Conservation (phyloP, 2,888 invertebrate species). For the Pantelozetes paolii region DNA sequence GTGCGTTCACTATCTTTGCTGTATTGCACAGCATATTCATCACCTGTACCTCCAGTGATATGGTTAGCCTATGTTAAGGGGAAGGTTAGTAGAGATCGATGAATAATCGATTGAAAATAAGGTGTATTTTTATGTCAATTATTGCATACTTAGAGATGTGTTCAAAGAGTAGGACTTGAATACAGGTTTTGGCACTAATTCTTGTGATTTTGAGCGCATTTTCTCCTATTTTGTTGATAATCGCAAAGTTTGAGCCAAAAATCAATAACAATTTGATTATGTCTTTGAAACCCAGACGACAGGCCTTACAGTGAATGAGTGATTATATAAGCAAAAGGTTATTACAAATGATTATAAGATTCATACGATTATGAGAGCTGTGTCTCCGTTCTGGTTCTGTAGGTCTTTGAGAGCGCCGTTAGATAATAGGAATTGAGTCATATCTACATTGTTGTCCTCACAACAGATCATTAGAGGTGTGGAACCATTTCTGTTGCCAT, state of each 20-base stretch:
- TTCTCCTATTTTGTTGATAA: constrained; percentile 49
- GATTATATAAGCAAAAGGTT: neutral
- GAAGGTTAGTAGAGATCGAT: constrained; percentile 9
- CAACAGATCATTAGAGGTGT: constrained; percentile 25
- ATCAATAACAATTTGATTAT: constrained; percentile 51
- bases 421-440: constrained; percentile 51
- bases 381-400: constrained; percentile 50
- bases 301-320: constrained; percentile 49
- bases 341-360: neutral
- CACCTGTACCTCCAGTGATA: constrained; percentile 52
- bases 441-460: constrained; percentile 47
- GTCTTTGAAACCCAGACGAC: constrained; percentile 50
- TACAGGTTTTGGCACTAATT: constrained; percentile 48
- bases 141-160: constrained; percentile 50
- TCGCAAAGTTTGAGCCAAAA: constrained; percentile 52
- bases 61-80: constrained; percentile 50
- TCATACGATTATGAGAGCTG: constrained; percentile 52
- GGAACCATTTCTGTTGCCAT: neutral
- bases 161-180: constrained; percentile 50
- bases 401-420: constrained; percentile 52
- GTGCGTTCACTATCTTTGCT: constrained; percentile 50
- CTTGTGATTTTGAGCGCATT: constrained; percentile 51
- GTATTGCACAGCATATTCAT: constrained; percentile 51
- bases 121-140: neutral
- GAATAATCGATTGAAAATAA: neutral